phyloP scores from a whole-genome alignment of 2,888 invertebrate species.

The Thera obeliscata region DNA sequence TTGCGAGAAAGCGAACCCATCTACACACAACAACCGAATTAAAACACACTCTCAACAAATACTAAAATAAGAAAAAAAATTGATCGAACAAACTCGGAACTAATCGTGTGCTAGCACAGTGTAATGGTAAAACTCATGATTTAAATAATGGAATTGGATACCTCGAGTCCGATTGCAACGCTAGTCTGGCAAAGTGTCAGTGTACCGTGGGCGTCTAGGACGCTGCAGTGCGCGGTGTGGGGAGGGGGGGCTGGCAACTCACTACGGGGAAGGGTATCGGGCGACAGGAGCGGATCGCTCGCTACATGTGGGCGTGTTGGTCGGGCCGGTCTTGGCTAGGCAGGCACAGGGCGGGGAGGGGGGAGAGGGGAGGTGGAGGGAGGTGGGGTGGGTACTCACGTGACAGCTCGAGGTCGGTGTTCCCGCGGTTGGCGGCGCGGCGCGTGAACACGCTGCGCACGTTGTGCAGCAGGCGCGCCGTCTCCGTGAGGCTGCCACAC shows the following conservation, averaged over 20 bases:
- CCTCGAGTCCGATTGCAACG: slow-evolving; percentile 37
- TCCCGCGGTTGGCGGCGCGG: slow-evolving; percentile 90
- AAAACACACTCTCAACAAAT: not conserved
- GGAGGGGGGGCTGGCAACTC: slow-evolving; percentile 8
- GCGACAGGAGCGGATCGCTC: no score
- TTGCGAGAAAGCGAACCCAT: slow-evolving; percentile 99
- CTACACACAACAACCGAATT: slow-evolving; percentile 76
- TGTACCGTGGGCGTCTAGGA: slow-evolving; percentile 49
- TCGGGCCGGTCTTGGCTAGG: not conserved
- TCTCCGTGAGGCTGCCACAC: slow-evolving; percentile 96
- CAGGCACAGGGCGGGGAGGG: not conserved
- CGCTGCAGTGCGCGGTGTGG: slow-evolving; percentile 54
- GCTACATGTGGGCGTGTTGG: not conserved
- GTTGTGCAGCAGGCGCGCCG: slow-evolving; percentile 97
- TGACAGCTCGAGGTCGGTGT: slow-evolving; percentile 95
- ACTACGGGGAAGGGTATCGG: not conserved
- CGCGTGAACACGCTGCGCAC: slow-evolving; percentile 96
- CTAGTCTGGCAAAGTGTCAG: slow-evolving; percentile 34
- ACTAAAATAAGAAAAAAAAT: slow-evolving; percentile 13
- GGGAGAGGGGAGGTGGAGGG: not conserved
- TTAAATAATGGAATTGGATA: slow-evolving; percentile 32
- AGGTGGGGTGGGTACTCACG: slow-evolving; percentile 88
- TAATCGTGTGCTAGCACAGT: slow-evolving; percentile 41
- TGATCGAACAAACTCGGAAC: slow-evolving; percentile 38
- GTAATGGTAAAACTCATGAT: slow-evolving; percentile 32